Conservation (phyloP, 23 tunicate genomes). For the Botrylloides violaceus region DNA sequence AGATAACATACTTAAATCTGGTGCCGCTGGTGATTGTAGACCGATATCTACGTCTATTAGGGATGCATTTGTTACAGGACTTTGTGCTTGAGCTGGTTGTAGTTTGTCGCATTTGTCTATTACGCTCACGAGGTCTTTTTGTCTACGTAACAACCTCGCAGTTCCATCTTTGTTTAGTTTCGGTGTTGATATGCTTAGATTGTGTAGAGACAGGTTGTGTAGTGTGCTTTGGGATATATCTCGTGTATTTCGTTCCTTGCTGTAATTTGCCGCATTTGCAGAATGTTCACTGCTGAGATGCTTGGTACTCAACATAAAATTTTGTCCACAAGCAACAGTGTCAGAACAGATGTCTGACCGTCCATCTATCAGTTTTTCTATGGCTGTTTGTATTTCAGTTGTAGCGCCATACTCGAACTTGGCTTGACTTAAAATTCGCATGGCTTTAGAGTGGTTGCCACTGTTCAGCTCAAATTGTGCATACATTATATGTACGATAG, state of each 20-base stretch:
- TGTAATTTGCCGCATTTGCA: neutral
- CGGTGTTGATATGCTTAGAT: neutral
- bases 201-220: too few relatives aligned
- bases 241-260: neutral
- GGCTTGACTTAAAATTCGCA: neutral
- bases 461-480: conserved; percentile 18
- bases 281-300: neutral
- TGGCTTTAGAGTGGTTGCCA: neutral
- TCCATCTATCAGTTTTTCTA: neutral
- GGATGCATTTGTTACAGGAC: neutral
- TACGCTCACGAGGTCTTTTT: neutral
- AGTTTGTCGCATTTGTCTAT: neutral
- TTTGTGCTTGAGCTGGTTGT: neutral
- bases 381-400: neutral
- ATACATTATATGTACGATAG: conserved; percentile 6
- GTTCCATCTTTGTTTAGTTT: neutral
- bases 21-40: neutral
- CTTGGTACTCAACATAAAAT: too few relatives aligned
- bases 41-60: neutral
- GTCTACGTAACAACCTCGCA: neutral
- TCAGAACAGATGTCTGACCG: neutral
- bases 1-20: neutral
- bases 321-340: neutral
- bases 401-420: neutral
- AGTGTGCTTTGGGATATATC: too few relatives aligned